These are phyloP conservation scores for Sarcoramphus papa DNA, from an alignment of 2,797 vertebrate species.

Conservation along the genomic window DNA sequence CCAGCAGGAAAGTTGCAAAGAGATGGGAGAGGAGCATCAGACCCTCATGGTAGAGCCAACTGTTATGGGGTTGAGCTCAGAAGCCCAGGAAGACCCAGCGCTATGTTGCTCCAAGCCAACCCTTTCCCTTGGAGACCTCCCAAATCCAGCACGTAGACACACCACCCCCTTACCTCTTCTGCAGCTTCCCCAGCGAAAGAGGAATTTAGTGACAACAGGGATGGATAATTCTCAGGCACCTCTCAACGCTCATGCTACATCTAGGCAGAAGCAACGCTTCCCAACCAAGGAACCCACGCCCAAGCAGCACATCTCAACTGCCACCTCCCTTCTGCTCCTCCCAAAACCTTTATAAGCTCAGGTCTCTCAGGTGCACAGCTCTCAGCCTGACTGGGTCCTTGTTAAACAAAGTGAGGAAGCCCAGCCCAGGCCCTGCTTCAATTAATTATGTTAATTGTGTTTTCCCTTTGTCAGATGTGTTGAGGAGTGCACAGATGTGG, in stretches of 20 bases:
- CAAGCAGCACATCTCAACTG: neutral
- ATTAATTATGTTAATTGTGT: neutral
- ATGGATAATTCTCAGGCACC: neutral
- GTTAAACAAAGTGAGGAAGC: neutral
- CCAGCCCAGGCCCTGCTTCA: neutral
- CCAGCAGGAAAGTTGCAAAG: neutral
- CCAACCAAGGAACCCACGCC: rapidly evolving
- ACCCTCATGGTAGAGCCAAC: neutral
- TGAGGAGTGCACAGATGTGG: neutral
- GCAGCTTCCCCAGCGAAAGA: neutral
- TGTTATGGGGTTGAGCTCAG: rapidly evolving
- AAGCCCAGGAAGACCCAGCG: neutral
- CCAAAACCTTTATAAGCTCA: neutral
- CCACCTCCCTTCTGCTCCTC: neutral
- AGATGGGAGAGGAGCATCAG: neutral
- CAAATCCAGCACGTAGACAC: neutral
- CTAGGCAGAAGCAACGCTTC: neutral
- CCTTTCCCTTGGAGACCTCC: neutral
- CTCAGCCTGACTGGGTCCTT: neutral
- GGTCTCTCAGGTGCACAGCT: neutral
- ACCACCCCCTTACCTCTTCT: neutral
- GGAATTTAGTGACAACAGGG: neutral
- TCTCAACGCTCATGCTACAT: neutral
- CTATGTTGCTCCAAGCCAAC: neutral
- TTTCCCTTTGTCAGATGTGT: neutral